phyloP scores from a whole-genome alignment of 2,113 vertebrate genomes.

The Takifugu bimaculatus region DNA sequence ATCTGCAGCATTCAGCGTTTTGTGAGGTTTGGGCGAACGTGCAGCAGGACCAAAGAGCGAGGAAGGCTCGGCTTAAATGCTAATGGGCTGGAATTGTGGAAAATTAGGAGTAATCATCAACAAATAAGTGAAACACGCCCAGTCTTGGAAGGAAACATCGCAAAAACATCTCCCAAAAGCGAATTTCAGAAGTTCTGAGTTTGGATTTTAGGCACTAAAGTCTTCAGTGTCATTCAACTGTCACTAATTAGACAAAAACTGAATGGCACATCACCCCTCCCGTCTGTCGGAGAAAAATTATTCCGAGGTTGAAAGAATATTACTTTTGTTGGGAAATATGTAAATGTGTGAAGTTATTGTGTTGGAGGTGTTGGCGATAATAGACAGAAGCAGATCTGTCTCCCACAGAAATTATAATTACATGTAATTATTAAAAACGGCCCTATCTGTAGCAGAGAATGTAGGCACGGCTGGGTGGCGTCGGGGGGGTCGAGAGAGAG shows the following conservation, averaged over 20 bases:
- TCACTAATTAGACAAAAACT: slow-evolving; percentile 50
- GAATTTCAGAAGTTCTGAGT: slow-evolving; percentile 31
- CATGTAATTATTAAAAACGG: slow-evolving; percentile 72
- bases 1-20: slow-evolving; percentile 8
- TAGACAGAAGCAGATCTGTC: slow-evolving; percentile 72
- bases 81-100: slow-evolving; percentile 41
- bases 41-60: slow-evolving; percentile 21
- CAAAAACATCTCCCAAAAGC: neutral
- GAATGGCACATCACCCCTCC: slow-evolving; percentile 43
- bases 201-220: slow-evolving; percentile 49
- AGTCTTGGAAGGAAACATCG: slow-evolving; percentile 20
- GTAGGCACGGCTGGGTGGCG: slow-evolving; percentile 62
- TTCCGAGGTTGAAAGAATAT: slow-evolving; percentile 64
- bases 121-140: slow-evolving; percentile 32
- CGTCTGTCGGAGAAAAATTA: slow-evolving; percentile 51
- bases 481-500: slow-evolving; percentile 17
- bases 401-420: slow-evolving; percentile 74
- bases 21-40: slow-evolving; percentile 23
- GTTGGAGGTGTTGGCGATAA: slow-evolving; percentile 71
- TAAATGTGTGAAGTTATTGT: slow-evolving; percentile 72
- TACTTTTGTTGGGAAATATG: slow-evolving; percentile 73
- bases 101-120: slow-evolving; percentile 46
- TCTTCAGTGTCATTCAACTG: slow-evolving; percentile 47
- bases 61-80: slow-evolving; percentile 51
- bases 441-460: slow-evolving; percentile 67